Conservation (phyloP, 92 coral and sea anemone species). For the Micromussa lordhowensis region DNA sequence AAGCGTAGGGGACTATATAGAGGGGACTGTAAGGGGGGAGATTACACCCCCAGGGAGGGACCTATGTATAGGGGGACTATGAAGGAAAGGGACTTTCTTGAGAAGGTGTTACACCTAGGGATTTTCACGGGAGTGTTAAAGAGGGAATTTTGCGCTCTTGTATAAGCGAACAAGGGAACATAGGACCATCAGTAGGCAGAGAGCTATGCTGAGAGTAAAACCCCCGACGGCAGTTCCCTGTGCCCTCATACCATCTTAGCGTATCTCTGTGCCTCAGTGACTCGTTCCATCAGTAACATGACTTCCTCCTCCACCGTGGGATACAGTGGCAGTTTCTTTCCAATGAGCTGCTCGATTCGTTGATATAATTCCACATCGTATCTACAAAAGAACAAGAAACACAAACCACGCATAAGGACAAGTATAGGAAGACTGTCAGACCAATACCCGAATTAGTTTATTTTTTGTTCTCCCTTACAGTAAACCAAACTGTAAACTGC, state of each 20-base stretch:
- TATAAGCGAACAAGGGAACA: neutral
- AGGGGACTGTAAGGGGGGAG: neutral
- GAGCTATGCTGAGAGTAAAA: neutral
- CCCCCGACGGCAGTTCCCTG: neutral
- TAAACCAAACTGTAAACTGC: too few species aligned
- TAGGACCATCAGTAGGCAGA: neutral
- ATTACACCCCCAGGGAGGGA: too few species aligned
- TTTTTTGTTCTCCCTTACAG: too few species aligned
- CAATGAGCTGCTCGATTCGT: slow-evolving; percentile 93
- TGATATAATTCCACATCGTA: slow-evolving; percentile 97
- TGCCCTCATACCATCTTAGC: slow-evolving; percentile 85
- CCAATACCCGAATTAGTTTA: too few species aligned
- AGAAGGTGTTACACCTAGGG: neutral
- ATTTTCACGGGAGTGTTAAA: neutral
- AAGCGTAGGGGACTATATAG: neutral
- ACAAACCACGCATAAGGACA: neutral
- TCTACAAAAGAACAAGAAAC: slow-evolving; percentile 37
- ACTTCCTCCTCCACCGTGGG: slow-evolving; percentile 98
- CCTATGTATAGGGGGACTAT: neutral
- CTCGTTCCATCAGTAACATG: slow-evolving; percentile 93
- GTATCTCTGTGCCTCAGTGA: slow-evolving; percentile 95
- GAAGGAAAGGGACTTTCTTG: neutral
- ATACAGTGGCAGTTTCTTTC: slow-evolving; percentile 89
- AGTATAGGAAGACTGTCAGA: too few species aligned
- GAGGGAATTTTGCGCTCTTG: neutral